These are phyloP conservation scores for Liparis tanakae DNA, from an alignment of 2,797 vertebrate species.

Conservation along the genomic window DNA sequence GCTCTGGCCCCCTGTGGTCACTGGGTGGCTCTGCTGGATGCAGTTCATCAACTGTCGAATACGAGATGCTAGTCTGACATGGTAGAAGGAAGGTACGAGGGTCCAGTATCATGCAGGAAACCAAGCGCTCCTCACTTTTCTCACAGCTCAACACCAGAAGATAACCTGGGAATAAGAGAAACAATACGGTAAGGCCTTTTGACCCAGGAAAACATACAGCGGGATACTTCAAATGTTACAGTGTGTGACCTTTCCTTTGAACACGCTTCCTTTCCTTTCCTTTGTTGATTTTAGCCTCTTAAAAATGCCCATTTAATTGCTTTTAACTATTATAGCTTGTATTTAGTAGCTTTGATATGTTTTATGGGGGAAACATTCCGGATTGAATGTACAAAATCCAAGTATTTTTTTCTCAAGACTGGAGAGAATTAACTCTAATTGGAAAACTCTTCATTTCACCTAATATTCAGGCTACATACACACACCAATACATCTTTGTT, in stretches of 20 bases:
- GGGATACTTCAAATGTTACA: background rate
- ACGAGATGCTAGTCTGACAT: slow-evolving; percentile 74
- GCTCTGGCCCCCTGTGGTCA: slow-evolving; percentile 18
- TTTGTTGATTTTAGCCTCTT: background rate
- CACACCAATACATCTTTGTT: too few relatives aligned
- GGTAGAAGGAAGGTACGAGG: slow-evolving; percentile 58
- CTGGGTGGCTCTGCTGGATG: slow-evolving; percentile 74
- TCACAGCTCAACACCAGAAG: slow-evolving; percentile 39
- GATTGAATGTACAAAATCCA: background rate
- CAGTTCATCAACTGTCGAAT: slow-evolving; percentile 66
- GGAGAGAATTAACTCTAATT: background rate
- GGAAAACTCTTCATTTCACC: background rate
- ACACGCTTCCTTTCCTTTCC: background rate
- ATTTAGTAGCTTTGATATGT: background rate
- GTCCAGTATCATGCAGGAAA: slow-evolving; percentile 81
- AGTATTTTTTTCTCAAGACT: background rate
- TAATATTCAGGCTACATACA: background rate
- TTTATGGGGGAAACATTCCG: background rate
- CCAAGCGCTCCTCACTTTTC: slow-evolving; percentile 28
- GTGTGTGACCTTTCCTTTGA: background rate
- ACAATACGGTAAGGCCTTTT: background rate
- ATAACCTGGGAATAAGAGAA: slow-evolving; percentile 48
- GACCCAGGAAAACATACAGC: background rate
- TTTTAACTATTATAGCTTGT: background rate
- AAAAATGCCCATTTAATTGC: background rate